Base-by-base conservation (phyloP, 1,140 invertebrate genomes). In the Apis cerana region DNA sequence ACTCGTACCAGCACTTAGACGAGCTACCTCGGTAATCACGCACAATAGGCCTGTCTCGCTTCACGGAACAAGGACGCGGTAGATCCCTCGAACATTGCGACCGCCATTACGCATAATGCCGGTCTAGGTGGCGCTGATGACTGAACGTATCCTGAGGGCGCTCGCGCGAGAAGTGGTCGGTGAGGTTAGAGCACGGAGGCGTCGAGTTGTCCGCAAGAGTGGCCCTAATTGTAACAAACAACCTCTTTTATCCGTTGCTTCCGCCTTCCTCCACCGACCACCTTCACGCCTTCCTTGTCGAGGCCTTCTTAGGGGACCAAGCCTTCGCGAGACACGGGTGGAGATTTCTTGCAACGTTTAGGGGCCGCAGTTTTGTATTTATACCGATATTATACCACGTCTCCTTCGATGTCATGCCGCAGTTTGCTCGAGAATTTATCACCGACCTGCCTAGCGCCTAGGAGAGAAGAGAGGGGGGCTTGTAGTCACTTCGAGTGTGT, bases 151-250 rank as follows among this genome's bases (percentile, higher is more conserved):
- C 77, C 65, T 81, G 80, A 78, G 83, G 86, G 33, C 62, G 71
- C 15, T 52, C 59, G 54, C 52, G 78, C 75, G 64, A 88, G 84
- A 89, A 88, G 75, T 78, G 64, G 56, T 61, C 19, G 43, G 56
- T 27, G 74, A 58, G 81, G 33, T 67, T 75, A 82, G 80, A 74
- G 67, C 77, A 77, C 83, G 74, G 72, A 59, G 75, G 48, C 64
- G 23, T 56, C 27, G 67, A 62, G 65, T 81, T 67, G 86, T 43
- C 74, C 69, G 79, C 75, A 88, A 83, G 85, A 90, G 86, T 80
- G 71, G 68, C 79, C 84, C 87, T 90, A 90, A 91, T 91, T 90
- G 89, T 90, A 90, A 91, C 90, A 90, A 91, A 91, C 89, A 90
- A 87, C 87, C 82, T 69, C 81, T 81, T 90, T 90, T 89, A 90